phyloP scores from a whole-genome alignment of 2,888 invertebrate genomes.

The Amiota minor region DNA sequence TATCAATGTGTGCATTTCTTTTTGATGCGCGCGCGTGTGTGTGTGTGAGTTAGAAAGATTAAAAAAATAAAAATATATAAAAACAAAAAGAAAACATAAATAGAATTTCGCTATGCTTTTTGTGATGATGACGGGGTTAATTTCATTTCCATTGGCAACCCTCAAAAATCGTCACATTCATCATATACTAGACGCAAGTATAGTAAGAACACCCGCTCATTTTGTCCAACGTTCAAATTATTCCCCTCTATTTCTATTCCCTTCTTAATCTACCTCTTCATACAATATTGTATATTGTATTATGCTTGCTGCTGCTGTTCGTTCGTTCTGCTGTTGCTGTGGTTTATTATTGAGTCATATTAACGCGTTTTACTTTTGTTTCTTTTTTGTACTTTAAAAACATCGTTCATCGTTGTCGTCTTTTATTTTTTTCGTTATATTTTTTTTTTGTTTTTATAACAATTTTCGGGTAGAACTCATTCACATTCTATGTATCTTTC shows the following conservation, averaged over 20 bases:
- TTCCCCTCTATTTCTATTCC: too few species aligned
- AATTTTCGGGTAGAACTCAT: not conserved
- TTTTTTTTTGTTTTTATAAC: conserved; percentile 1
- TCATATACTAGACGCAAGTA: too few species aligned
- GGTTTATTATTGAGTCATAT: conserved; percentile 30
- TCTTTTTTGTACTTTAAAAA: conserved; percentile 25
- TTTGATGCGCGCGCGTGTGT: not conserved
- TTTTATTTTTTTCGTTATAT: conserved; percentile 5
- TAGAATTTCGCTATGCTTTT: not conserved
- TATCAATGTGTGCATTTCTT: not conserved
- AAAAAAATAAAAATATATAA: conserved; percentile 1
- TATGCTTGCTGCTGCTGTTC: not conserved
- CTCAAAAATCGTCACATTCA: too few species aligned
- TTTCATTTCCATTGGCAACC: not conserved
- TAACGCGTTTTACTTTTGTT: conserved; percentile 24
- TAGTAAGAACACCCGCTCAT: too few species aligned
- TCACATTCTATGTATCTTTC: not conserved
- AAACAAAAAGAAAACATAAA: conserved; percentile 8
- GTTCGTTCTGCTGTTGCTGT: conserved; percentile 3
- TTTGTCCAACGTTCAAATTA: too few species aligned
- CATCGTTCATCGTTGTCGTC: conserved; percentile 9
- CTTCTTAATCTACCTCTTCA: too few species aligned
- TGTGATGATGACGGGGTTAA: conserved; percentile 6
- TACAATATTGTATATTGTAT: too few species aligned
- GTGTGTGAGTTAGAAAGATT: not conserved